Evolutionary conservation across 2,888 invertebrate species (phyloP).

Genomic region (Idaea biselata): DNA sequence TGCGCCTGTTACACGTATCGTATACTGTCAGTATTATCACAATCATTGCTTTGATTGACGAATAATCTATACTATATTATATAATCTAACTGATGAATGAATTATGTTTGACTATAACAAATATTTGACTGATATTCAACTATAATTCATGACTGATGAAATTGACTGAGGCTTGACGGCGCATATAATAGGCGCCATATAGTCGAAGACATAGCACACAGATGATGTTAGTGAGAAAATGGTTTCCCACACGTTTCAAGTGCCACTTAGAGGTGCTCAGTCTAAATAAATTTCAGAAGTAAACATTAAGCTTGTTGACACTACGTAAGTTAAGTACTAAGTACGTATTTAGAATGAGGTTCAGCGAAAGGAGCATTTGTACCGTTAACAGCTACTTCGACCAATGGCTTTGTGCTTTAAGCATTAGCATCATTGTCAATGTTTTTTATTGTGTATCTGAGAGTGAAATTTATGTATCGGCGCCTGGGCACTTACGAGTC

Average conservation of each 20-base stretch:
- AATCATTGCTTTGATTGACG: no score
- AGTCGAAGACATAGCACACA: not conserved
- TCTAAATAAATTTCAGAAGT: conserved; percentile 21
- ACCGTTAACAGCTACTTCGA: conserved; percentile 70
- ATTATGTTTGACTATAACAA: no score
- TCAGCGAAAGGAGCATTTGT: conserved; percentile 59
- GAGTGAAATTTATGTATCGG: not conserved
- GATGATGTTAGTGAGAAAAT: not conserved
- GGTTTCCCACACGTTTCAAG: not conserved
- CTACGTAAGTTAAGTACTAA: conserved; percentile 55
- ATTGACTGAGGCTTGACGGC: no score
- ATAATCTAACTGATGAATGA: no score
- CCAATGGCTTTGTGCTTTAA: conserved; percentile 38
- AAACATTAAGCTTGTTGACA: conserved; percentile 49
- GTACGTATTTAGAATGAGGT: conserved; percentile 63
- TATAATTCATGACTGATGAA: no score
- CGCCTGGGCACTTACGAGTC: not conserved
- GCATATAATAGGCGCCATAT: not conserved
- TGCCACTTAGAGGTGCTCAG: not conserved
- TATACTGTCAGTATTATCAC: no score
- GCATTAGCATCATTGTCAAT: not conserved
- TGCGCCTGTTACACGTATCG: no score
- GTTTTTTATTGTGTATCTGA: not conserved
- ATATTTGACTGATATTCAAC: no score
- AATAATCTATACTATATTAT: no score